Conservation (phyloP, 2,113 vertebrate genomes). For the Gavialis gangeticus region DNA sequence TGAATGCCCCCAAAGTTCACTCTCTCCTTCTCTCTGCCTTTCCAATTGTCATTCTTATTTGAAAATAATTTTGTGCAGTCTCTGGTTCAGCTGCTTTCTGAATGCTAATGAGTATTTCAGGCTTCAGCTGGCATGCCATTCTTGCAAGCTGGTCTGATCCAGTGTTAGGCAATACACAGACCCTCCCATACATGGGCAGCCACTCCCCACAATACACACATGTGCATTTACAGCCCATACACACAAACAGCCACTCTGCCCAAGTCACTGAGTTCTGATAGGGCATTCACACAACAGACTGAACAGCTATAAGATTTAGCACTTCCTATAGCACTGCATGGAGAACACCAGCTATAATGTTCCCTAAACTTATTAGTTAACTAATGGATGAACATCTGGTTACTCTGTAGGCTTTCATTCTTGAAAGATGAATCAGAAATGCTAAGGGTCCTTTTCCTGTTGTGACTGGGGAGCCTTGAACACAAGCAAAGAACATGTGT, state of each 20-base stretch:
- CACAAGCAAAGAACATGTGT: neutral
- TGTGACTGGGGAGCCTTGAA: neutral
- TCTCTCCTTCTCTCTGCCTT: slow-evolving; percentile 42
- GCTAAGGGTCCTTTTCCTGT: neutral
- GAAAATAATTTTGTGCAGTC: slow-evolving; percentile 66
- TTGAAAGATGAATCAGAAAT: neutral
- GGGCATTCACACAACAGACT: fast-evolving
- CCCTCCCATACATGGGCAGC: neutral
- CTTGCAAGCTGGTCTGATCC: neutral
- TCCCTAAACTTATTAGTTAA: neutral
- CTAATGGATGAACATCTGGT: neutral
- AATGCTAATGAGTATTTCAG: slow-evolving; percentile 61
- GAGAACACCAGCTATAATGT: neutral
- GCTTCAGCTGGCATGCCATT: neutral
- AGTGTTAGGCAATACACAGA: neutral
- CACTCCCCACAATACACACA: neutral
- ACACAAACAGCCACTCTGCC: neutral
- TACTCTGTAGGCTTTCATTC: neutral
- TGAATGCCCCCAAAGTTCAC: slow-evolving; percentile 41
- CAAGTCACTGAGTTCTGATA: neutral
- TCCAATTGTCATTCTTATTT: slow-evolving; percentile 57
- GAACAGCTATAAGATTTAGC: neutral
- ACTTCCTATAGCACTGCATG: neutral
- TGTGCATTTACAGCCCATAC: neutral
- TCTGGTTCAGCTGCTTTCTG: slow-evolving; percentile 37